Base-by-base conservation (phyloP, 1,140 invertebrate genomes). In the Vollenhovia emeryi region DNA sequence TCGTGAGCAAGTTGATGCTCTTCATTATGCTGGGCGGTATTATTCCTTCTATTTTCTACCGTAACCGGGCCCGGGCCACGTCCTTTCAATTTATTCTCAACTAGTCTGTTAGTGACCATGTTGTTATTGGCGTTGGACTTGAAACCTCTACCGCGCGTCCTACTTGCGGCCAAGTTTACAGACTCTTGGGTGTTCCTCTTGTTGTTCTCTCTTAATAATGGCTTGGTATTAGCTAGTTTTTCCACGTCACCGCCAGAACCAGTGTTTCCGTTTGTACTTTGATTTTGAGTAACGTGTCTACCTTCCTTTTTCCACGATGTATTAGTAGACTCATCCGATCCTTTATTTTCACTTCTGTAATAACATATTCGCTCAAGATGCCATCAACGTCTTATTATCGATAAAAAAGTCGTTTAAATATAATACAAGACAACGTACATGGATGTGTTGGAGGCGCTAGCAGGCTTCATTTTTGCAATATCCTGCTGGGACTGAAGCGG, bases 1-100 rank as follows among this genome's bases (percentile, higher is more conserved):
- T 95, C 95, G 79, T 94, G 95, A 84, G 94, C 92, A 45, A 95
- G 83, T 52, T 95, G 94, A 30, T 95, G 93, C 21, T 94, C 92
- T 13, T 93, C 92, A 15, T 91, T 85, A 43, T 93, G 92, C 24
- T 92, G 92, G 57, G 60, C 69, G 7, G 84, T 75, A 83, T 92
- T 93, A 86, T 92, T 94, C 86, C 92, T 91, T 90, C 92, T 93
- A 73, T 92, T 91, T 27, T 94, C 94, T 18, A 86, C 60, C 52
- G 60, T 83, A 8, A 91, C 91, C 7, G 86, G 80, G 40, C 92
- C 88, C 13, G 85, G 83, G 33, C 94, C 92, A 69, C 94, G 91
- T 84, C 94, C 94, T 92, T 95, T 95, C 88, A 93, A 86, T 89
- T 94, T 95, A 83, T 89, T 87, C 87, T 94, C 93, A 83, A 93